A percentile compares a stretch with the other conserved stretches of the same genome.
phyloP scores from a whole-genome alignment of 2,797 vertebrate species.

The Mus minutoides region DNA sequence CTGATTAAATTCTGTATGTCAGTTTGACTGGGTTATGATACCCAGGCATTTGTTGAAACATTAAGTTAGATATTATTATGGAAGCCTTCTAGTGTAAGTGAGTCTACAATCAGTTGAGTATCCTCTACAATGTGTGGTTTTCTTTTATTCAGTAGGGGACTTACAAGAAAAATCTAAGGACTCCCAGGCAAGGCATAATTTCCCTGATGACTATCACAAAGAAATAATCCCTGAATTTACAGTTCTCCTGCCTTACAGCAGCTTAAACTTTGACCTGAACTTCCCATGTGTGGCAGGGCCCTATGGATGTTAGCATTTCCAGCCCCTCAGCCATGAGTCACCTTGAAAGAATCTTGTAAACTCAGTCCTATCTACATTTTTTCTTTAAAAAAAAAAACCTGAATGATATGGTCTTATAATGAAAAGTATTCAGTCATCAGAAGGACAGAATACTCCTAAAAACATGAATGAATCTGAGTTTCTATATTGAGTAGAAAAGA shows the following conservation, averaged over 20 bases:
- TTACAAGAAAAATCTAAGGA: not conserved
- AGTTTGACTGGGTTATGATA: not conserved
- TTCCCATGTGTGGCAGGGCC: not conserved
- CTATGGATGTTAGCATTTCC: not conserved
- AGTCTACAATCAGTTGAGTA: not conserved
- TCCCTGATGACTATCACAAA: not conserved
- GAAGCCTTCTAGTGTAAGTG: not conserved
- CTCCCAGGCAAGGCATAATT: not conserved
- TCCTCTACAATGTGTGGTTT: not conserved
- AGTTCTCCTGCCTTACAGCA: no score
- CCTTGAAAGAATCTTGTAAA: not conserved
- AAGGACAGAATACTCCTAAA: not conserved
- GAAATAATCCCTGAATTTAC: not conserved
- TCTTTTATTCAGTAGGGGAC: not conserved
- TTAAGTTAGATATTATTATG: not conserved
- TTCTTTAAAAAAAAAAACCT: not conserved
- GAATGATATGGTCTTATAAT: not conserved
- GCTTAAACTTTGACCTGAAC: not conserved
- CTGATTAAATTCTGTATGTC: not conserved
- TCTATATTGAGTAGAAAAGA: not conserved
- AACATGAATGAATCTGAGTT: not conserved
- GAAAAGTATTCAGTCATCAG: not conserved
- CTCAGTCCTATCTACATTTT: not conserved
- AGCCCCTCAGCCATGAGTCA: not conserved
- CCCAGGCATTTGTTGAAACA: not conserved